A percentile compares a stretch with the other conserved stretches of the same genome.
These are phyloP conservation scores for Mimumesa dahlbomi DNA, from an alignment of 2,888 invertebrate genomes.

Conservation along the genomic window DNA sequence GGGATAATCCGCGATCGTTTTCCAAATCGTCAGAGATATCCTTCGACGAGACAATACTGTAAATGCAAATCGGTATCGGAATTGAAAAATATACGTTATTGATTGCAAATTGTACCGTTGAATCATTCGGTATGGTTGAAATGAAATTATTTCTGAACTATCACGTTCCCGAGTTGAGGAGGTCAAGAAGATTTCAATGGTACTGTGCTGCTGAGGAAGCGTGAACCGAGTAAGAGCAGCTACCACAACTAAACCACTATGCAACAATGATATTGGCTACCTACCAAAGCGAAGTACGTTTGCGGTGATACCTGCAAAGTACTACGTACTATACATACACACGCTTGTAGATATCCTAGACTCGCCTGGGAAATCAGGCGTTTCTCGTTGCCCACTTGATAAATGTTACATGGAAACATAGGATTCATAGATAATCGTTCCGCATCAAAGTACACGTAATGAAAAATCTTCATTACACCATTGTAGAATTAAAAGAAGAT, in stretches of 20 bases:
- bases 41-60: too few species aligned
- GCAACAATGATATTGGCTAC: conserved; percentile 18
- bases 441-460: conserved; percentile 47
- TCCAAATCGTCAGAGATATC: too few species aligned
- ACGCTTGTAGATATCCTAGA: conserved; percentile 36
- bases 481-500: conserved; percentile 6
- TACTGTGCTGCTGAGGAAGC: background rate
- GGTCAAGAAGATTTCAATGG: background rate
- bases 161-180: too few species aligned
- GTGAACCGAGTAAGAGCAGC: conserved; percentile 1
- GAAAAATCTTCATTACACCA: conserved; percentile 56
- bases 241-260: background rate
- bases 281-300: conserved; percentile 10
- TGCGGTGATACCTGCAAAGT: conserved; percentile 28
- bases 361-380: conserved; percentile 70
- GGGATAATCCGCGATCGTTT: too few species aligned
- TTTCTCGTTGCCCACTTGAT: conserved; percentile 65
- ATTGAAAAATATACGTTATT: too few species aligned
- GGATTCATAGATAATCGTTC: conserved; percentile 54
- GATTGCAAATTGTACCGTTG: too few species aligned
- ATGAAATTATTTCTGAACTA: too few species aligned
- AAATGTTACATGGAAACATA: conserved; percentile 59
- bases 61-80: too few species aligned
- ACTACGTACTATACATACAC: conserved; percentile 10
- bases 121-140: background rate